Conservation (phyloP, 2,797 vertebrate genomes). For the Moxostoma hubbsi region DNA sequence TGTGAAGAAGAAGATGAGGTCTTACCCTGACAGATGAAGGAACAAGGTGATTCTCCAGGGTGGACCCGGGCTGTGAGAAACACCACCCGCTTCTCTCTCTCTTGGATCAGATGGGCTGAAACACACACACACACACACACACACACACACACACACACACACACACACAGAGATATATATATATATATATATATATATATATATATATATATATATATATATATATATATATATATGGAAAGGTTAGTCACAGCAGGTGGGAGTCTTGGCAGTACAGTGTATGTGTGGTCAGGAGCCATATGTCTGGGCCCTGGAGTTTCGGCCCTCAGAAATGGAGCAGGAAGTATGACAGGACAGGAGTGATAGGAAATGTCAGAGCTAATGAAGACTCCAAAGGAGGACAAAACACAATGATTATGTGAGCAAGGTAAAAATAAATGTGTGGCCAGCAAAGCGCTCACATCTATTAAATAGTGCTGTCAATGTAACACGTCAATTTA, state of each 20-base stretch:
- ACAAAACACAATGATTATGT: slow-evolving; percentile 58
- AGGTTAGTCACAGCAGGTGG: slow-evolving; percentile 50
- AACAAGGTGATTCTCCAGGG: slow-evolving; percentile 96
- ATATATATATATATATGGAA: slow-evolving; percentile 5
- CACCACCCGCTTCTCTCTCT: slow-evolving; percentile 89
- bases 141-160: too few relatives aligned
- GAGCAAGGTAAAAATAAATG: slow-evolving; percentile 47
- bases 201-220: too few relatives aligned
- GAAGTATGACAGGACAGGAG: slow-evolving; percentile 31
- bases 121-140: slow-evolving; percentile 43
- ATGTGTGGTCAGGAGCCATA: slow-evolving; percentile 40
- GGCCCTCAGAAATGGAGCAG: slow-evolving; percentile 29
- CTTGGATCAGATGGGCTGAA: slow-evolving; percentile 82
- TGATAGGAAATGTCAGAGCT: slow-evolving; percentile 47
- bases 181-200: too few relatives aligned
- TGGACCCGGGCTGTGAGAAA: slow-evolving; percentile 94
- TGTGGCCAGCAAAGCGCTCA: too few relatives aligned
- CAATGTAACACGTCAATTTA: too few relatives aligned
- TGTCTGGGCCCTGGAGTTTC: slow-evolving; percentile 19
- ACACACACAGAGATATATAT: too few relatives aligned
- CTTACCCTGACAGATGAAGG: slow-evolving; percentile 97
- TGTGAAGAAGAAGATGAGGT: slow-evolving; percentile 38
- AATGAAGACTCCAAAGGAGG: not conserved
- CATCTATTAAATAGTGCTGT: too few relatives aligned
- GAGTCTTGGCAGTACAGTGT: slow-evolving; percentile 19